Evolutionary conservation across 2,888 invertebrate species (phyloP), one percentile per base, ranked within the genome.

Genomic region (Galeruca laticollis): DNA sequence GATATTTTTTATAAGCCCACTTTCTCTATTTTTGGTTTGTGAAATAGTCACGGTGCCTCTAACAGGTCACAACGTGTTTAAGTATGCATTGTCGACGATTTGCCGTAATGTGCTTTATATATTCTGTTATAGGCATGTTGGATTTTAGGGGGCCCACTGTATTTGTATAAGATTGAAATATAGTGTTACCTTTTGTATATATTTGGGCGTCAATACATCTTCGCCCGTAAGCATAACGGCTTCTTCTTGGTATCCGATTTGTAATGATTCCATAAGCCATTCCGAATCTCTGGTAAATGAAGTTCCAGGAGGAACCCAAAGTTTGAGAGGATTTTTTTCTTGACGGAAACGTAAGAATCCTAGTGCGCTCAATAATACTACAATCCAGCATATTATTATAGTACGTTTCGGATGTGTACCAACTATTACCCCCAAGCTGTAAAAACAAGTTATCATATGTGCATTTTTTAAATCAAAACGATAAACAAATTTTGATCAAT

Each of bases 221-320:
- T 91, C 88, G 21, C 90, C 91, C 59, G 89, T 89, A 62, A 92
- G 83, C 74, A 93, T 86, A 60, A 91, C 83, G 71, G 85, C 87
- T 84, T 93, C 90, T 13, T 89, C 82, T 72, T 92, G 87, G 79
- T 90, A 88, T 10, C 89, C 90, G 61, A 88, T 89, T 69, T 90
- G 89, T 83, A 92, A 91, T 70, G 89, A 90, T 18, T 88, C 84
- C 81, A 92, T 89, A 69, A 92, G 87, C 93, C 93, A 93, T 78
- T 92, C 89, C 4, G 93, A 91, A 76, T 93, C 91, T 74, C 85
- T 82, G 49, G 89, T 88, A 81, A 92, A 94, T 71, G 91, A 89
- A 0, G 93, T 92, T 51, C 92, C 88, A 51, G 89, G 89, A 11
- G 93, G 93, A 21, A 93, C 90, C 94, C 94, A 94, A 75, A 94